phyloP scores from a whole-genome alignment of 2,797 vertebrate genomes.

The Pantherophis vulpinus region DNA sequence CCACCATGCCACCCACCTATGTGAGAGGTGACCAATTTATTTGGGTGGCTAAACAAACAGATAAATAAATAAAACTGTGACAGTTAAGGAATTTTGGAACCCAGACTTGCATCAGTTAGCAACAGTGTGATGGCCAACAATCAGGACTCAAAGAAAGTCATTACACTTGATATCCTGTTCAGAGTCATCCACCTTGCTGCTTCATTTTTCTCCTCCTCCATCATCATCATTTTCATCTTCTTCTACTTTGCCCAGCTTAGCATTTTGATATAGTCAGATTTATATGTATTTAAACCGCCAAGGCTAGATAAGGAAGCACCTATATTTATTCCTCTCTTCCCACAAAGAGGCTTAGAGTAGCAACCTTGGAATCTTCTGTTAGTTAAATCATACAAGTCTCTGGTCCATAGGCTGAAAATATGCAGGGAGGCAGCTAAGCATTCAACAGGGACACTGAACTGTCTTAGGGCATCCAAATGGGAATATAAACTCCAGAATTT shows the following conservation, averaged over 20 bases:
- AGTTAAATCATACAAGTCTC: not conserved
- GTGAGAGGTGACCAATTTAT: not conserved
- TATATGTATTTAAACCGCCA: not conserved
- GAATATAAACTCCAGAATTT: not conserved
- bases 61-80: not conserved
- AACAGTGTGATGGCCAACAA: not conserved
- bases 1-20: not conserved
- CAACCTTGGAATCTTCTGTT: not conserved
- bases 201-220: not conserved
- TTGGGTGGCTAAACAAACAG: not conserved
- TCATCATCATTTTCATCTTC: not conserved
- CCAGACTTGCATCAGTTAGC: too few relatives aligned
- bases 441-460: not conserved
- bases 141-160: not conserved
- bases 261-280: not conserved
- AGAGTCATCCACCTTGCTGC: not conserved
- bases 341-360: not conserved
- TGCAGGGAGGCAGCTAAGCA: not conserved
- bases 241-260: not conserved
- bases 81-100: not conserved
- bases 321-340: not conserved
- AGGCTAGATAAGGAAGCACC: not conserved
- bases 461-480: not conserved
- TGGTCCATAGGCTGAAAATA: not conserved
- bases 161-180: not conserved